Evolutionary conservation across 2,797 vertebrate genomes (phyloP).

Genomic region (Gorsachius magnificus): DNA sequence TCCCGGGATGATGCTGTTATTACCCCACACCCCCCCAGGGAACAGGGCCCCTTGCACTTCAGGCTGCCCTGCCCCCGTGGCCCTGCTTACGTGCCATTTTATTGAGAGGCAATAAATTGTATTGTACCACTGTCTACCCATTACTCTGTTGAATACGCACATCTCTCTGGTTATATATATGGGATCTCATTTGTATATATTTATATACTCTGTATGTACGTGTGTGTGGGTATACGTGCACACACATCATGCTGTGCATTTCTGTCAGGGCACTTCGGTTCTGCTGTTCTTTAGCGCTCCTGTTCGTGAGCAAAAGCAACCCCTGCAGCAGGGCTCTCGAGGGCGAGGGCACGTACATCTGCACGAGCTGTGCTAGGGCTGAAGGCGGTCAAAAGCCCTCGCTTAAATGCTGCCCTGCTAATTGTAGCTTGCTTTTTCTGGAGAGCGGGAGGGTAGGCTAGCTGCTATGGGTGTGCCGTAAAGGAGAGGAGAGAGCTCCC

Average conservation of each 20-base stretch:
- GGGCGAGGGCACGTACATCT: background rate
- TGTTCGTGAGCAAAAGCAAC: background rate
- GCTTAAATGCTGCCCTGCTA: background rate
- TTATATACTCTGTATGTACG: slow-evolving; percentile 70
- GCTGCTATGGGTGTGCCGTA: background rate
- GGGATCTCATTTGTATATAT: slow-evolving; percentile 73
- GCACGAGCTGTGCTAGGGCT: slow-evolving; percentile 1
- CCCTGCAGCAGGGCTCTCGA: slow-evolving; percentile 26
- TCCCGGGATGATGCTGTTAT: slow-evolving; percentile 62
- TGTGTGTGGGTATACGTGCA: slow-evolving; percentile 56
- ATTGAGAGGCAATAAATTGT: slow-evolving; percentile 79
- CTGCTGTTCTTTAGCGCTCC: slow-evolving; percentile 46
- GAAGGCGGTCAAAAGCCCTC: background rate
- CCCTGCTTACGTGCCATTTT: slow-evolving; percentile 76
- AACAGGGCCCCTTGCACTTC: slow-evolving; percentile 18
- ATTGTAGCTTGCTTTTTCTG: background rate
- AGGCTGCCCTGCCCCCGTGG: slow-evolving; percentile 18
- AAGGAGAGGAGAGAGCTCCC: background rate
- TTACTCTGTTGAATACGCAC: slow-evolving; percentile 75
- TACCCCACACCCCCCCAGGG: background rate
- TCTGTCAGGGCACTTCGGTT: slow-evolving; percentile 70
- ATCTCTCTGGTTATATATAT: slow-evolving; percentile 73
- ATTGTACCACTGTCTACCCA: slow-evolving; percentile 76
- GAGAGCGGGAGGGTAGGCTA: background rate
- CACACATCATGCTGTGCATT: slow-evolving; percentile 71